Evolutionary conservation across 2,113 vertebrate species (phyloP).

Genomic region (Malurus cyaneus): DNA sequence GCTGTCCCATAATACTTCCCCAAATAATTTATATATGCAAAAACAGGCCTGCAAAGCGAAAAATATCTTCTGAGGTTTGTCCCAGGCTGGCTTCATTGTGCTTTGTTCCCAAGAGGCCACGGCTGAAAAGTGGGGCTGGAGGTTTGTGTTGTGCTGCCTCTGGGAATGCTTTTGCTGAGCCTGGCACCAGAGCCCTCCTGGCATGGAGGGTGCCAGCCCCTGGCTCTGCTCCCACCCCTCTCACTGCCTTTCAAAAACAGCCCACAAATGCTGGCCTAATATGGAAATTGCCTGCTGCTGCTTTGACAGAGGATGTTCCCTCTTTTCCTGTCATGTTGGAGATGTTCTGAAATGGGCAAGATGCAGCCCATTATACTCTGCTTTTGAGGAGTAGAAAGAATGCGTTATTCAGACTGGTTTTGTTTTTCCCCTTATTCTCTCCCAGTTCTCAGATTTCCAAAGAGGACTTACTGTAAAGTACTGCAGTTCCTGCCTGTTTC

Average conservation of each 20-base stretch:
- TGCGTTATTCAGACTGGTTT: not conserved
- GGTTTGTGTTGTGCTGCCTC: not conserved
- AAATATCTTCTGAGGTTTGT: not conserved
- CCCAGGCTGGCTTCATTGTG: not conserved
- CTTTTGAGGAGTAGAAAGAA: conserved; percentile 17
- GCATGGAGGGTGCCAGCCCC: conserved; percentile 7
- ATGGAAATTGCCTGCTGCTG: conserved; percentile 50
- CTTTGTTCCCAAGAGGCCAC: not conserved
- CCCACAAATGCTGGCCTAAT: conserved; percentile 52
- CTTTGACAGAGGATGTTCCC: conserved; percentile 24
- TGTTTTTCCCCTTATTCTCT: not conserved
- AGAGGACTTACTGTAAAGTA: not conserved
- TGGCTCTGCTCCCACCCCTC: conserved; percentile 23
- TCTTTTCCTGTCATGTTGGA: conserved; percentile 19
- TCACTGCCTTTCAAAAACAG: conserved; percentile 40
- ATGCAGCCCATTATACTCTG: not conserved
- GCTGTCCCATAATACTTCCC: not conserved
- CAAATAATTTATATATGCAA: not conserved
- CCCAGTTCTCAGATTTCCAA: not conserved
- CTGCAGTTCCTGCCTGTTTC: not conserved
- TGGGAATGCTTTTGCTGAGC: conserved; percentile 9
- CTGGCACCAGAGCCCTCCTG: not conserved
- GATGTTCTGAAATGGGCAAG: conserved; percentile 9
- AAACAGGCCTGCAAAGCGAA: not conserved
- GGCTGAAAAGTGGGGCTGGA: not conserved